Evolutionary conservation across 2,797 vertebrate species (phyloP).

Genomic region (Bufotes viridis): DNA sequence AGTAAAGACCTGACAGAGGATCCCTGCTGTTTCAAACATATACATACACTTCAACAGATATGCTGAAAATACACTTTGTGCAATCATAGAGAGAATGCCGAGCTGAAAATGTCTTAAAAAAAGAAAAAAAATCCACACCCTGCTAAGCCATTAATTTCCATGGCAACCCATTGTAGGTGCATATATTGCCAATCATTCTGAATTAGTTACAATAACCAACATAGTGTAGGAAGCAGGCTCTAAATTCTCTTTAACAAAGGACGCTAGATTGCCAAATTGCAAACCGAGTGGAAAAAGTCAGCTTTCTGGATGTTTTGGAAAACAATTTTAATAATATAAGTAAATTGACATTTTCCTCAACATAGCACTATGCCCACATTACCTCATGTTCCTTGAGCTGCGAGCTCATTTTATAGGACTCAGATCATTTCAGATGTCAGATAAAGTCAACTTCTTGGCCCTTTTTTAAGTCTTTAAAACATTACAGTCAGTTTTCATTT

Average conservation of each 20-base stretch:
- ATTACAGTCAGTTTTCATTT: constrained; percentile 31
- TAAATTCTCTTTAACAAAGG: constrained; percentile 51
- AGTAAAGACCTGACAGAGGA: constrained; percentile 32
- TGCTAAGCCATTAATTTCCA: constrained; percentile 53
- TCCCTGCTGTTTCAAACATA: constrained; percentile 30
- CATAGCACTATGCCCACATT: constrained; percentile 29
- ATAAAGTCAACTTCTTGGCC: constrained; percentile 18
- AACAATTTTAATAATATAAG: constrained; percentile 52
- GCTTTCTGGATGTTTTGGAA: constrained; percentile 47
- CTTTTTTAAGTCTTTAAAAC: constrained; percentile 25
- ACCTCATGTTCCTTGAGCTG: constrained; percentile 41
- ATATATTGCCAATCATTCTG: constrained; percentile 47
- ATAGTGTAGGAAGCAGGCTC: constrained; percentile 52
- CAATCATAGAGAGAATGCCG: constrained; percentile 50
- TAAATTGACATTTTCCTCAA: constrained; percentile 42
- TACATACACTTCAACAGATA: constrained; percentile 42
- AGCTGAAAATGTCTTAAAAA: constrained; percentile 18
- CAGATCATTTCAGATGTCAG: constrained; percentile 40
- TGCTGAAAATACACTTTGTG: constrained; percentile 36
- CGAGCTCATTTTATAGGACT: constrained; percentile 12
- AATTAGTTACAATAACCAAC: constrained; percentile 54
- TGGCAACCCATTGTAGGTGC: constrained; percentile 36
- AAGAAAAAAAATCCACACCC: constrained; percentile 41
- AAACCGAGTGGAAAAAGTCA: constrained; percentile 48
- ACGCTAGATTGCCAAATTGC: constrained; percentile 48